These are phyloP conservation scores for Dasysyrphus albostriatus DNA, from an alignment of 2,888 invertebrate genomes.

Conservation along the genomic window DNA sequence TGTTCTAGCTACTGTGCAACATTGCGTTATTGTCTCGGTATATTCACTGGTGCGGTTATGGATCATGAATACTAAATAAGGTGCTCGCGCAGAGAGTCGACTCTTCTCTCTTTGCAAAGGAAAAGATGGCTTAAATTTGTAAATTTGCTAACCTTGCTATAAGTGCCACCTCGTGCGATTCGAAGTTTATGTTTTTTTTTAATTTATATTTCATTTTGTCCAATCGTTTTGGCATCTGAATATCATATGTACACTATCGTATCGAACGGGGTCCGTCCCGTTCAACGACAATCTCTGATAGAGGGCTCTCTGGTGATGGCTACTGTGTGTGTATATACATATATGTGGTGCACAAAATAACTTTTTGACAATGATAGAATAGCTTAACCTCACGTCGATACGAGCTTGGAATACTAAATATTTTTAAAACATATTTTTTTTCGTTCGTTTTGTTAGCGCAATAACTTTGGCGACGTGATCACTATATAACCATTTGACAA, in stretches of 20 bases:
- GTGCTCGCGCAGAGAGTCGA: slow-evolving; percentile 28
- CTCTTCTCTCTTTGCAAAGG: slow-evolving; percentile 15
- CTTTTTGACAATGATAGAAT: slow-evolving; percentile 76
- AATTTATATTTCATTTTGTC: slow-evolving; percentile 34
- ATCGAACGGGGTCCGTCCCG: slow-evolving; percentile 66
- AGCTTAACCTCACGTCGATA: slow-evolving; percentile 74
- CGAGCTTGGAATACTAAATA: slow-evolving; percentile 71
- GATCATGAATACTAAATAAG: slow-evolving; percentile 69
- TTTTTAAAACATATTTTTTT: slow-evolving; percentile 19
- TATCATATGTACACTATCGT: slow-evolving; percentile 65
- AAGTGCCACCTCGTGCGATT: slow-evolving; percentile 75
- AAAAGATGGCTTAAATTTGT: slow-evolving; percentile 62
- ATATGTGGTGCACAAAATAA: slow-evolving; percentile 76
- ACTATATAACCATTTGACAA: slow-evolving; percentile 42
- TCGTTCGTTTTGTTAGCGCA: slow-evolving; percentile 60
- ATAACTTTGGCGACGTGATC: slow-evolving; percentile 76
- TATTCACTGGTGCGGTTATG: slow-evolving; percentile 32
- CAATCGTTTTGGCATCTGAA: slow-evolving; percentile 73
- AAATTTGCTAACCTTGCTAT: slow-evolving; percentile 74
- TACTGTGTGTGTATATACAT: slow-evolving; percentile 43
- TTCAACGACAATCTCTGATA: slow-evolving; percentile 64
- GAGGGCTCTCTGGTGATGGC: slow-evolving; percentile 46
- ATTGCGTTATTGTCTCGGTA: slow-evolving; percentile 67
- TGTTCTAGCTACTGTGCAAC: slow-evolving; percentile 76
- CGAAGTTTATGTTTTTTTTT: slow-evolving; percentile 17